Percentiles rank a stretch among this genome's conserved stretches.
phyloP scores from a whole-genome alignment of 2,113 vertebrate genomes.

The Ibidorhyncha struthersii region DNA sequence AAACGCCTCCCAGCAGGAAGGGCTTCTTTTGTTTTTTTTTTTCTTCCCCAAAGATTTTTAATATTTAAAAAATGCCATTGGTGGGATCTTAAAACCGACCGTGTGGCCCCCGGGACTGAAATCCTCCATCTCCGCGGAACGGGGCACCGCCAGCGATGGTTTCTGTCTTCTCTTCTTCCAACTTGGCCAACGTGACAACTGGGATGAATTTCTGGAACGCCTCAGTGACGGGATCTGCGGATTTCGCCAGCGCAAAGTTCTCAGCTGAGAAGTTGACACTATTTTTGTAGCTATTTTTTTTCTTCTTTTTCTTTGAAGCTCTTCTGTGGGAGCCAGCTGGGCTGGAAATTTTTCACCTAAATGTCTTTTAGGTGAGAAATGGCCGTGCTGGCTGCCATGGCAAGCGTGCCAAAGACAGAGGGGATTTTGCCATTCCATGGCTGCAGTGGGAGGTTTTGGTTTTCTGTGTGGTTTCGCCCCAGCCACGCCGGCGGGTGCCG shows the following conservation, averaged over 20 bases:
- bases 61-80: neutral
- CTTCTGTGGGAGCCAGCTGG: neutral
- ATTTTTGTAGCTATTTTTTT: neutral
- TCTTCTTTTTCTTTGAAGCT: neutral
- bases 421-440: neutral
- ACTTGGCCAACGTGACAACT: neutral
- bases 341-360: neutral
- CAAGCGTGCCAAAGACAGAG: neutral
- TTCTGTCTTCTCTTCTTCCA: neutral
- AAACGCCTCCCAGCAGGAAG: neutral
- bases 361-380: neutral
- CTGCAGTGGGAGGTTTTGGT: neutral
- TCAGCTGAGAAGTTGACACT: neutral
- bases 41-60: neutral
- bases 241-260: neutral
- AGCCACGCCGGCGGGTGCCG: fast-evolving
- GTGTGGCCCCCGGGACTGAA: neutral
- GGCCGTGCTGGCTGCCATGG: neutral
- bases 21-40: neutral
- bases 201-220: neutral
- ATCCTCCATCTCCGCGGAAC: fast-evolving
- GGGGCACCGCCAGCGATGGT: fast-evolving
- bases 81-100: neutral
- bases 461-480: neutral
- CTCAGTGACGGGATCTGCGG: neutral